Evolutionary conservation across 1,140 invertebrate species (phyloP).

Genomic region (Diabrotica undecimpunctata): DNA sequence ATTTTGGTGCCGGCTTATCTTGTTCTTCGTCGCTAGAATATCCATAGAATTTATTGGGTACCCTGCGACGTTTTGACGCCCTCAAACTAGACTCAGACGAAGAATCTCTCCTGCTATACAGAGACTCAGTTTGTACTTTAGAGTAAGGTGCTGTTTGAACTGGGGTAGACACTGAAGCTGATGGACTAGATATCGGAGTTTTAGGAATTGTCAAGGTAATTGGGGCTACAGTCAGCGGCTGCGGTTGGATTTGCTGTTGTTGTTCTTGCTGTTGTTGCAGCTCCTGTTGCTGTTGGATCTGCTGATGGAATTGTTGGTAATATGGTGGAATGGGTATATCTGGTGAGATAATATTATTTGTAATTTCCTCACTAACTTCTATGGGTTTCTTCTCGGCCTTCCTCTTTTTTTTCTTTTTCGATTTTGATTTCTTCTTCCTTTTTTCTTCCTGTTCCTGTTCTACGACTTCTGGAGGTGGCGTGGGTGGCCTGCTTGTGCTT

Average conservation of each 20-base stretch:
- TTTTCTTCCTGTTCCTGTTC: slow-evolving; percentile 29
- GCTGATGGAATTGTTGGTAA: slow-evolving; percentile 15
- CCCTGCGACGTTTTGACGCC: slow-evolving; percentile 69
- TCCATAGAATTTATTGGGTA: slow-evolving; percentile 80
- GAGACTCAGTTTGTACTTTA: slow-evolving; percentile 14
- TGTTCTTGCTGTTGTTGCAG: slow-evolving; percentile 25
- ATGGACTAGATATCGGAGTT: slow-evolving; percentile 41
- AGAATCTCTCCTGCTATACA: slow-evolving; percentile 23
- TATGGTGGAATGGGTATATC: slow-evolving; percentile 14
- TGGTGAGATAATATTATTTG: slow-evolving; percentile 42
- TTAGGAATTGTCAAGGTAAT: slow-evolving; percentile 50
- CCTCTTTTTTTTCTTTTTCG: slow-evolving; percentile 58
- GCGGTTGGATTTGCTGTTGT: slow-evolving; percentile 30
- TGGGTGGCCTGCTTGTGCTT: slow-evolving; percentile 54
- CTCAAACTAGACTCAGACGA: slow-evolving; percentile 45
- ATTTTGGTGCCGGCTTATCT: slow-evolving; percentile 63
- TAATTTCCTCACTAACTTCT: slow-evolving; percentile 5
- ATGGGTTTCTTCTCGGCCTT: slow-evolving; percentile 32
- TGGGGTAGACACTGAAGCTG: slow-evolving; percentile 8
- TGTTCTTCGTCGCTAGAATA: slow-evolving; percentile 79
- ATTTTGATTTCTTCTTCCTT: slow-evolving; percentile 53
- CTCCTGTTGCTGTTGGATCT: not conserved
- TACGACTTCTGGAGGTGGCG: slow-evolving; percentile 49
- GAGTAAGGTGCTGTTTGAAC: slow-evolving; percentile 7
- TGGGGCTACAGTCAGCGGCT: slow-evolving; percentile 33